A percentile compares a stretch with the other conserved stretches of the same genome.
phyloP scores from a whole-genome alignment of 2,888 invertebrate species.

The Helicoverpa assulta region DNA sequence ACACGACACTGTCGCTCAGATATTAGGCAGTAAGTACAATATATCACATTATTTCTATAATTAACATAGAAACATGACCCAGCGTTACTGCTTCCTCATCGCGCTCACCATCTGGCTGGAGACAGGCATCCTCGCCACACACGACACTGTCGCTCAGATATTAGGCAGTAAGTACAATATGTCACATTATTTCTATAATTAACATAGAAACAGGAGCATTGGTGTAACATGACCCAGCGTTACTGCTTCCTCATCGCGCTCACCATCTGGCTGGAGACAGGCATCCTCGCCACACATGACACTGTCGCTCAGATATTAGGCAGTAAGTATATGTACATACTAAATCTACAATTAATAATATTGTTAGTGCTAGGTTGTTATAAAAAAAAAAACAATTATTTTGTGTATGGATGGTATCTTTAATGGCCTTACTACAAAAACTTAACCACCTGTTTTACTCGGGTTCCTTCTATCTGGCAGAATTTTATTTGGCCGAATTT shows the following conservation, averaged over 20 bases:
- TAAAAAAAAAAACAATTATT: too few species aligned
- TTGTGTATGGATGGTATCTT: too few species aligned
- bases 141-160: constrained; percentile 94
- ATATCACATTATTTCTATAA: background rate
- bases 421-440: too few species aligned
- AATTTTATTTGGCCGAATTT: too few species aligned
- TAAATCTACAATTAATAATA: too few species aligned
- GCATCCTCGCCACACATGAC: constrained; percentile 93
- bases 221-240: constrained; percentile 95
- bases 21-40: constrained; percentile 93
- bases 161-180: constrained; percentile 92
- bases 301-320: constrained; percentile 94
- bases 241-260: constrained; percentile 94
- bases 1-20: constrained; percentile 93
- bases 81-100: constrained; percentile 94
- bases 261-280: constrained; percentile 94
- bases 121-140: constrained; percentile 93
- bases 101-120: constrained; percentile 95
- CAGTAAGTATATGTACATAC: constrained; percentile 90
- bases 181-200: background rate
- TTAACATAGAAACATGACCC: constrained; percentile 91
- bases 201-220: constrained; percentile 93
- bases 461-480: too few species aligned
- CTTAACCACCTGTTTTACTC: too few species aligned
- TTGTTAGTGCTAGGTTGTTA: too few species aligned